Evolutionary conservation across 2,113 vertebrate genomes (phyloP).

Genomic region (Clupea harengus): DNA sequence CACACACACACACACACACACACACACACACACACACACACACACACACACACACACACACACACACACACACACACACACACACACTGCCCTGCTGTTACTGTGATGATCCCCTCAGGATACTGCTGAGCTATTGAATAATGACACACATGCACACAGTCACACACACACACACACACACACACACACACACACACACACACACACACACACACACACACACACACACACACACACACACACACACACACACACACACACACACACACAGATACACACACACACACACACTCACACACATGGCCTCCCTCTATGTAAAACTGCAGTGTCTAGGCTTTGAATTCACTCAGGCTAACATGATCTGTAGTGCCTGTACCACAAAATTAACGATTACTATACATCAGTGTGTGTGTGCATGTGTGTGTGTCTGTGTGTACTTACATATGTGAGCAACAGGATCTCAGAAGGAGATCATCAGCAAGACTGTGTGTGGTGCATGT

Average conservation of each 20-base stretch:
- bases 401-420: too few species aligned
- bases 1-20: background rate
- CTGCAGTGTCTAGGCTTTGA: too few species aligned
- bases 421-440: too few species aligned
- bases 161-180: slow-evolving; percentile 2
- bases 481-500: too few species aligned
- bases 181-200: slow-evolving; percentile 12
- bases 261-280: background rate
- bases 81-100: background rate
- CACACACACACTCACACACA: background rate
- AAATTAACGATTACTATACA: too few species aligned
- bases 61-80: slow-evolving; percentile 1
- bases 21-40: background rate
- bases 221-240: background rate
- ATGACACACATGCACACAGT: background rate
- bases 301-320: too few species aligned
- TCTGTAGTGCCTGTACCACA: too few species aligned
- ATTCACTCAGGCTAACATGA: too few species aligned
- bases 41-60: background rate
- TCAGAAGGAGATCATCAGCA: too few species aligned
- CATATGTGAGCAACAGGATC: too few species aligned
- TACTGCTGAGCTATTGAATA: background rate
- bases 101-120: background rate
- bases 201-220: background rate
- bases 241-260: background rate